A percentile compares a stretch with the other conserved stretches of the same genome.
phyloP scores from a whole-genome alignment of 2,113 vertebrate genomes.

The Rhegmatorhina hoffmannsi region DNA sequence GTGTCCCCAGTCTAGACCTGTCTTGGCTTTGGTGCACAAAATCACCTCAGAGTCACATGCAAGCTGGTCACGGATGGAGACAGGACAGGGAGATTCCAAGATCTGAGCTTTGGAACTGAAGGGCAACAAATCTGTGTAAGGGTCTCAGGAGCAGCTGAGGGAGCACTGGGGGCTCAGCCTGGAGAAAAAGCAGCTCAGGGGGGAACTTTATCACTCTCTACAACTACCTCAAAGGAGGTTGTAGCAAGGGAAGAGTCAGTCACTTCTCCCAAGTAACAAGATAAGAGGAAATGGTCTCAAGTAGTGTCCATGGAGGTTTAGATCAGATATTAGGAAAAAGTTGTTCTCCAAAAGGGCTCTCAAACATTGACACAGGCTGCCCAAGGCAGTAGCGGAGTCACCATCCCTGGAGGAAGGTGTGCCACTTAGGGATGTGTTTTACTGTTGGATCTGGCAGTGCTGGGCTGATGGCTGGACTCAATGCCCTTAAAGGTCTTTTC shows the following conservation, averaged over 20 bases:
- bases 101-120: neutral
- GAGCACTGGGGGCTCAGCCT: neutral
- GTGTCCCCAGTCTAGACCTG: neutral
- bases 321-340: neutral
- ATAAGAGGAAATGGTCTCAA: neutral
- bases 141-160: neutral
- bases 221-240: neutral
- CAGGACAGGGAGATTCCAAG: neutral
- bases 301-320: fast-evolving
- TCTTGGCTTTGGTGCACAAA: neutral
- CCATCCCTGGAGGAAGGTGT: neutral
- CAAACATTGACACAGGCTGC: neutral
- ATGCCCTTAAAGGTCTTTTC: neutral
- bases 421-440: neutral
- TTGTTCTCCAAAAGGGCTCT: neutral
- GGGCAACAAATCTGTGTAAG: fast-evolving
- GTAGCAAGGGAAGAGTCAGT: too few species aligned
- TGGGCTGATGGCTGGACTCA: neutral
- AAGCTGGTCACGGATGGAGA: neutral
- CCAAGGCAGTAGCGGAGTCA: neutral
- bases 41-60: neutral
- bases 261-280: neutral
- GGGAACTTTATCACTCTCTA: too few species aligned
- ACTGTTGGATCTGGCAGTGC: too few species aligned
- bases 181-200: neutral